A percentile compares a stretch with the other conserved stretches of the same genome.
phyloP scores from a whole-genome alignment of 2,888 invertebrate species.

The Drosophila hawaiiensis region DNA sequence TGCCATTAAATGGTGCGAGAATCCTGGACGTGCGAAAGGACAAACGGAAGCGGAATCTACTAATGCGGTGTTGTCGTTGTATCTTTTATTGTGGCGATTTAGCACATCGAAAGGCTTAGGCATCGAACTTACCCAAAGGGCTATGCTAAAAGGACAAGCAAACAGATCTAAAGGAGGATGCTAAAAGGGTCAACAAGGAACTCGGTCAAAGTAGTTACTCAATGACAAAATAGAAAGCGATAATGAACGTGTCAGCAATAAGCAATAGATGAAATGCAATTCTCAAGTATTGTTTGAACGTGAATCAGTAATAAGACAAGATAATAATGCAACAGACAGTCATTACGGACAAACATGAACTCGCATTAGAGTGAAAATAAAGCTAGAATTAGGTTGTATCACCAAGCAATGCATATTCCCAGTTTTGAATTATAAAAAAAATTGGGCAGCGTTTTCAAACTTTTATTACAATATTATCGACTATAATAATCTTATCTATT shows the following conservation, averaged over 20 bases:
- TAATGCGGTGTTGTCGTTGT: slow-evolving; percentile 33
- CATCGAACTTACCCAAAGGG: slow-evolving; percentile 47
- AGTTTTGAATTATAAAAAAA: neutral
- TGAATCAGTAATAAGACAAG: slow-evolving; percentile 1
- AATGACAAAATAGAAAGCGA: slow-evolving; percentile 4
- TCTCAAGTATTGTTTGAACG: slow-evolving; percentile 9
- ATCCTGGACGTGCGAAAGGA: slow-evolving; percentile 60
- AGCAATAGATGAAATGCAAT: neutral
- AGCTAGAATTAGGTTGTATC: neutral
- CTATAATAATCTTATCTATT: neutral
- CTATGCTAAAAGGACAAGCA: slow-evolving; percentile 9
- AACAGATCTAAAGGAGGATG: neutral
- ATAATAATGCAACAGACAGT: neutral
- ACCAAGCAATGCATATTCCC: neutral
- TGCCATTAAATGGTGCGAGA: slow-evolving; percentile 32
- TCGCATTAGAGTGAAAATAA: neutral
- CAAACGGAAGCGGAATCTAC: slow-evolving; percentile 61
- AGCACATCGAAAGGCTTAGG: slow-evolving; percentile 45
- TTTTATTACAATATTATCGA: neutral
- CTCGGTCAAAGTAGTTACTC: slow-evolving; percentile 5
- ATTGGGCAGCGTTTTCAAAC: neutral
- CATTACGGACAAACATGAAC: neutral
- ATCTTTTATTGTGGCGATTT: slow-evolving; percentile 33
- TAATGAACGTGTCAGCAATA: neutral
- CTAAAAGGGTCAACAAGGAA: slow-evolving; percentile 30